phyloP scores from a whole-genome alignment of 2,888 invertebrate genomes.

The Mellilla xanthometata region DNA sequence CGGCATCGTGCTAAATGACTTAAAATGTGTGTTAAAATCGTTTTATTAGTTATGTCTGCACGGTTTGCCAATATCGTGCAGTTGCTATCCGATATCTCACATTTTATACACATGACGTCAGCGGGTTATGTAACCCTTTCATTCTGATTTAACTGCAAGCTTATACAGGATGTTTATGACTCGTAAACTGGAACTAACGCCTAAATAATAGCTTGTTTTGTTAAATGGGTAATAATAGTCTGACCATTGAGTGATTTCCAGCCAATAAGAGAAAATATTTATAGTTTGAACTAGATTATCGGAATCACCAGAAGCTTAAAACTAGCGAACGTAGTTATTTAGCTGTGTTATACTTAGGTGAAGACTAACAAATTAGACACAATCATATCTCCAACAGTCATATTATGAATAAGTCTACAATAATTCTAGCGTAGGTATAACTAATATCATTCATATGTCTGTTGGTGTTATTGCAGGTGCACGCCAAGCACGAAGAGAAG shows the following conservation, averaged over 20 bases:
- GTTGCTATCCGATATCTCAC: conserved; percentile 22
- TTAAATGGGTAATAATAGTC: conserved; percentile 5
- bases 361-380: too few relatives aligned
- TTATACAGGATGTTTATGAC: conserved; percentile 1
- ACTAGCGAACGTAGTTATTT: too few relatives aligned
- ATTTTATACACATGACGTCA: conserved; percentile 21
- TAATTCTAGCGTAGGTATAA: too few relatives aligned
- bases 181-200: conserved; percentile 8
- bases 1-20: conserved; percentile 15
- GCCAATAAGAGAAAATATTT: too few relatives aligned
- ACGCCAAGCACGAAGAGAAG: conserved; percentile 99
- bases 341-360: too few relatives aligned
- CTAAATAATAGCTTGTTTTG: conserved; percentile 5
- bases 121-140: conserved; percentile 13
- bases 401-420: too few relatives aligned
- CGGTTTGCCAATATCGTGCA: conserved; percentile 8
- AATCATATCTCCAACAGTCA: too few relatives aligned
- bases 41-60: conserved; percentile 11
- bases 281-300: too few relatives aligned
- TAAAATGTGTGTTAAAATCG: conserved; percentile 4
- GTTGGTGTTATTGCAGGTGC: conserved; percentile 89
- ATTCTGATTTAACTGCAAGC: conserved; percentile 7
- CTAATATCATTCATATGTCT: background rate
- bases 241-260: conserved; percentile 2
- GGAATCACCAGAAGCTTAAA: too few relatives aligned